These are phyloP conservation scores for Tangara arthus DNA, from an alignment of 2,797 vertebrate species.

Conservation along the genomic window DNA sequence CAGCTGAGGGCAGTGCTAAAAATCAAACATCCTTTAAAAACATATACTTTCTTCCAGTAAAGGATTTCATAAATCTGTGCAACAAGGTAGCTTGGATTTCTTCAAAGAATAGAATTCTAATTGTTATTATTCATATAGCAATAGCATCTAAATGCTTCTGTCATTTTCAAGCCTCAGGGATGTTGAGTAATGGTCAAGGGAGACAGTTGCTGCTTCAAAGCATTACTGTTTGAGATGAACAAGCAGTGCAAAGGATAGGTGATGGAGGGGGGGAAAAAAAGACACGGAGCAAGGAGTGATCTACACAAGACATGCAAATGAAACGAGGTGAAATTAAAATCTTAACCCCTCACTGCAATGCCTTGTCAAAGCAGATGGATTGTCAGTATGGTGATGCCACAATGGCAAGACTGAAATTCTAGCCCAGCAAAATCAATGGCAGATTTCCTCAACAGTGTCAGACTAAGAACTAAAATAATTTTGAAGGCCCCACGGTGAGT, in stretches of 20 bases:
- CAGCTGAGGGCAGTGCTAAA: not conserved
- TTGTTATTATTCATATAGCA: not conserved
- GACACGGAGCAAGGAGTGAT: not conserved
- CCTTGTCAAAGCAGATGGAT: not conserved
- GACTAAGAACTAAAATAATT: not conserved
- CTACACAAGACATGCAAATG: not conserved
- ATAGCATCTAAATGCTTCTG: not conserved
- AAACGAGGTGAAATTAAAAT: not conserved
- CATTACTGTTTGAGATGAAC: not conserved
- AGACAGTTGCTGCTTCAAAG: not conserved
- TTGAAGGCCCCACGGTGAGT: fast-evolving
- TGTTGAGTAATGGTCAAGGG: not conserved
- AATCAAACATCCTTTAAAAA: not conserved
- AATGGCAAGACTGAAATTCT: not conserved
- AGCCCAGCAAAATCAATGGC: not conserved
- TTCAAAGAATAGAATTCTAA: not conserved
- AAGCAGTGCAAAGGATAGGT: not conserved
- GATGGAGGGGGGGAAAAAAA: not conserved
- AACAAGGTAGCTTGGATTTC: not conserved
- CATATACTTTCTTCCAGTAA: not conserved
- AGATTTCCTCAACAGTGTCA: not conserved
- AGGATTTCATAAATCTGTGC: not conserved
- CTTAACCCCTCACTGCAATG: not conserved
- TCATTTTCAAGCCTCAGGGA: not conserved
- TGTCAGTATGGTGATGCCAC: not conserved